phyloP scores from a whole-genome alignment of 2,888 invertebrate genomes.

The Dryococelus australis region DNA sequence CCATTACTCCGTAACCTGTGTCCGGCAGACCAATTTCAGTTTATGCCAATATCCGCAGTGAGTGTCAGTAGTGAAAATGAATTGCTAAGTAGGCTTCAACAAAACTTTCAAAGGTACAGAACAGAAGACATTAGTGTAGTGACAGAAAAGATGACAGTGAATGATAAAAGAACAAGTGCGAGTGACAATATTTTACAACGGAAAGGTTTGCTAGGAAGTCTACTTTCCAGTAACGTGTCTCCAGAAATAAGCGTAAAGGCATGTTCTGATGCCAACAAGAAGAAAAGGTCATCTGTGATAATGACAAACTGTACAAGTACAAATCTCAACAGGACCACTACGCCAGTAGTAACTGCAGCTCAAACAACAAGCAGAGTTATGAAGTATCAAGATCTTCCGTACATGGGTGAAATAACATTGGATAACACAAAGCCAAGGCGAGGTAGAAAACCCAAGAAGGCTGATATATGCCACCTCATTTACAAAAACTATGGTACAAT shows the following conservation, averaged over 20 bases:
- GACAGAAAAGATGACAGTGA: constrained; percentile 34
- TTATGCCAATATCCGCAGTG: constrained; percentile 32
- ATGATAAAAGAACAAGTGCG: background rate
- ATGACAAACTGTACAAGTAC: constrained; percentile 37
- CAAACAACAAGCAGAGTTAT: constrained; percentile 59
- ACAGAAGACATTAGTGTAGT: background rate
- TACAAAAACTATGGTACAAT: constrained; percentile 92
- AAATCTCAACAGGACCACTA: constrained; percentile 50
- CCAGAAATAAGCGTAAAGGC: constrained; percentile 22
- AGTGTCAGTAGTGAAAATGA: constrained; percentile 30
- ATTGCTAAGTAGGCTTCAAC: constrained; percentile 26
- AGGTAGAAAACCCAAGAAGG: constrained; percentile 90
- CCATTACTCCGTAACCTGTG: background rate
- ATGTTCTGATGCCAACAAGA: constrained; percentile 24
- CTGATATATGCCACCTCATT: constrained; percentile 89
- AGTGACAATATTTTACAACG: constrained; percentile 23
- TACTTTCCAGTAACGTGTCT: constrained; percentile 33
- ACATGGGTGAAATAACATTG: constrained; percentile 91
- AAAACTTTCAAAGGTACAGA: constrained; percentile 25
- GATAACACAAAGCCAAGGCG: constrained; percentile 87
- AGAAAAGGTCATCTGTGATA: constrained; percentile 41
- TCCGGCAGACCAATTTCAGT: constrained; percentile 23
- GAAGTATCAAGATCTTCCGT: constrained; percentile 84
- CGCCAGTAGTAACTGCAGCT: constrained; percentile 25
- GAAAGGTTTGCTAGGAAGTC: constrained; percentile 40